A percentile compares a stretch with the other conserved stretches of the same genome.
These are phyloP conservation scores for Myzus persicae DNA, from an alignment of 1,140 invertebrate genomes.

Conservation along the genomic window DNA sequence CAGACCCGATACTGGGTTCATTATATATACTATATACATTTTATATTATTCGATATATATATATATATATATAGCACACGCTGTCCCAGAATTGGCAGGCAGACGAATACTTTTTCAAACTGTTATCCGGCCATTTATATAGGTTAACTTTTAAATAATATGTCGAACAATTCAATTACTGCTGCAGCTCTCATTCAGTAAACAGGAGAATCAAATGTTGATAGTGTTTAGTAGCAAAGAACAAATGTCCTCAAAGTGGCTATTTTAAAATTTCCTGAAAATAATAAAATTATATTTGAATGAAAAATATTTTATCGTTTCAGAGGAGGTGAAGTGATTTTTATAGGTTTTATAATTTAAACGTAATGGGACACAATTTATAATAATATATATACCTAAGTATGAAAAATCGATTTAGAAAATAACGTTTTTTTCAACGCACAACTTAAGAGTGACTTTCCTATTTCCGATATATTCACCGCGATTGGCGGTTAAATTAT, in stretches of 20 bases:
- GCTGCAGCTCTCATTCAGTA: background rate
- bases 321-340: background rate
- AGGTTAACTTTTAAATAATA: background rate
- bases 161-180: background rate
- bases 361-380: background rate
- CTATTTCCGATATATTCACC: background rate
- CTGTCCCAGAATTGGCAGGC: background rate
- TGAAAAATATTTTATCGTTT: background rate
- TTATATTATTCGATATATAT: background rate
- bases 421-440: background rate
- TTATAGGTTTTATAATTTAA: background rate
- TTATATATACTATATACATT: background rate
- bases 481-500: background rate
- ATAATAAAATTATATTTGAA: background rate
- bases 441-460: background rate
- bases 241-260: background rate
- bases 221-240: background rate
- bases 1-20: background rate
- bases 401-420: background rate
- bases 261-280: background rate
- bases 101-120: background rate
- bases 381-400: background rate
- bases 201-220: background rate
- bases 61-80: background rate
- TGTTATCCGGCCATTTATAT: background rate